Base-by-base conservation (phyloP, 2,888 invertebrate genomes). In the Drosophila recens region DNA sequence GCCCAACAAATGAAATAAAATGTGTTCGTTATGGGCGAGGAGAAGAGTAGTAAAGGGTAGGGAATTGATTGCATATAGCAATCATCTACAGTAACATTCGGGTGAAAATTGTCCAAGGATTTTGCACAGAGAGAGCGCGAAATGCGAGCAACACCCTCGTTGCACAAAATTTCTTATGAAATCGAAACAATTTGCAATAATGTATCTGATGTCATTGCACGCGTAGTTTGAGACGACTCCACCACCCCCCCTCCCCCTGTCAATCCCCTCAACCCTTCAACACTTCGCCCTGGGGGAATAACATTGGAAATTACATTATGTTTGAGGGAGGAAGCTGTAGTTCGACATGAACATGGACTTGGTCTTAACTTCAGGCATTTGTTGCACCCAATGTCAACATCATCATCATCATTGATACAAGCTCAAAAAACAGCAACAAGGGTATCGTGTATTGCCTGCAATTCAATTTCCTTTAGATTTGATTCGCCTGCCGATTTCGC, bases 171-270 rank as follows among this genome's bases (percentile, higher is more conserved):
- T 87, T 82, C 80, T 82, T 90, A 85, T 82, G 79, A 83, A 90
- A 87, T 76, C 77, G 89, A 90, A 88, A 81, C 89, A 90, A 88
- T 87, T 87, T 85, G 82, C 89, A 90, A 88, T 89, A 88, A 88
- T 90, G 85, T 85, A 89, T 85, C 83, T 83, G 72, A 85, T 88
- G 88, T 87, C 89, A 89, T 34, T 88, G 83, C 75, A 80, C 75
- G 89, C 87, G 78, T 76, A 51, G 65, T 54, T 66, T 66, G 56
- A 62, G 38, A 46, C 48, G 20, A 42, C 45, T 4, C 3, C 23
- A 17, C 23, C 23, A 23, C 3, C 69, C 57, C 56, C 36, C 53
- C 23, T 3, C 34, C 45, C 4, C 43, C 15, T 38, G 17, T 57
- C 27, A 38, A 15, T 36, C 51, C 51, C 43, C 36, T 38, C 45